Conservation (phyloP, 2,113 vertebrate genomes). For the Anseranas semipalmata region DNA sequence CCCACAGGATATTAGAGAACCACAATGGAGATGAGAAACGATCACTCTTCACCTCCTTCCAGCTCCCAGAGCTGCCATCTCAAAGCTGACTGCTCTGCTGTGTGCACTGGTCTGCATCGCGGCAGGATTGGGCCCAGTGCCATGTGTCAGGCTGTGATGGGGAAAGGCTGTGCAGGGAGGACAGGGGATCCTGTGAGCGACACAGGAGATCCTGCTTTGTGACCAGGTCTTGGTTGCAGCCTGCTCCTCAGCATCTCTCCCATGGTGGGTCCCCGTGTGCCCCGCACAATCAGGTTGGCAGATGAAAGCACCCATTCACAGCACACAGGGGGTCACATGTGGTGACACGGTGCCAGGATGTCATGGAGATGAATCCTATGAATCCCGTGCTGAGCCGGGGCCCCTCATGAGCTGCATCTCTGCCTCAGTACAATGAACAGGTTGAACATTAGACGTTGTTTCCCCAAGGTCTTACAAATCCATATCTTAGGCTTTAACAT, state of each 20-base stretch:
- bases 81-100: too few species aligned
- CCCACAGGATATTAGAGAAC: background rate
- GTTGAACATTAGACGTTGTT: background rate
- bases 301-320: background rate
- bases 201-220: too few species aligned
- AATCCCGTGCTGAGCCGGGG: background rate
- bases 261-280: background rate
- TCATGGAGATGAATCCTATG: background rate
- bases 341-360: background rate
- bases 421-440: background rate
- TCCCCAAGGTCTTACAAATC: background rate
- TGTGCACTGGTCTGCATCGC: too few species aligned
- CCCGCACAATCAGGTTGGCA: background rate
- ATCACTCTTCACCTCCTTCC: too few species aligned
- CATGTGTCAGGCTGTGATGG: too few species aligned
- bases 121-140: too few species aligned
- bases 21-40: background rate
- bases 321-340: background rate
- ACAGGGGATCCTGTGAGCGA: too few species aligned
- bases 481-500: background rate
- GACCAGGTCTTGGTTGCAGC: background rate
- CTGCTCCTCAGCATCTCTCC: background rate
- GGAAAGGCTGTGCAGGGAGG: too few species aligned
- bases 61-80: too few species aligned
- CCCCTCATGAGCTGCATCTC: background rate